These are phyloP conservation scores for Megaceryle maxima DNA, from an alignment of 2,113 vertebrate genomes.

Conservation along the genomic window DNA sequence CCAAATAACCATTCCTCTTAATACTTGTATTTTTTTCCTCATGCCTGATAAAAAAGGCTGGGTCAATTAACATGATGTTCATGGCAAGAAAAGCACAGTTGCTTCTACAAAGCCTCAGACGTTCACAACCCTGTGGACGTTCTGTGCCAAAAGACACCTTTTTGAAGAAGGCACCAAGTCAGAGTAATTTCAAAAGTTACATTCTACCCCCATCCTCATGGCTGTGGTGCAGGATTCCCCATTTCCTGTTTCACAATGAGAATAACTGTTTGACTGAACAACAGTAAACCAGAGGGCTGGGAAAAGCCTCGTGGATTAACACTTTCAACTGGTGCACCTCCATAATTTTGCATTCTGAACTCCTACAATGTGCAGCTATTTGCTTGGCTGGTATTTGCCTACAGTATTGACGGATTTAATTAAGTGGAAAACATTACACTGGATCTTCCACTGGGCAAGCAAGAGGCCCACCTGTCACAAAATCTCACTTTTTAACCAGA, in stretches of 20 bases:
- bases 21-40: background rate
- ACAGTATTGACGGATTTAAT: background rate
- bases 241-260: rapidly evolving
- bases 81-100: background rate
- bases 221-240: background rate
- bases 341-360: background rate
- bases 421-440: background rate
- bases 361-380: background rate
- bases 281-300: background rate
- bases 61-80: background rate
- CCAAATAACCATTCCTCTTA: background rate
- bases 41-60: background rate
- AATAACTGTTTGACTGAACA: background rate
- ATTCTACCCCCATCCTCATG: background rate
- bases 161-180: background rate
- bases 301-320: background rate
- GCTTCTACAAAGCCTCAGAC: background rate
- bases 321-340: background rate
- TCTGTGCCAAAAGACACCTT: background rate
- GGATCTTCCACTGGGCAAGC: rapidly evolving
- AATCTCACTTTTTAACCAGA: background rate
- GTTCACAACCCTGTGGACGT: too few species aligned
- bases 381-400: background rate
- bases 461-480: background rate
- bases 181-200: background rate